Base-by-base conservation (phyloP, 30 jellyfish, hydroid and myxozoan species). In the Nemopilema nomurai region DNA sequence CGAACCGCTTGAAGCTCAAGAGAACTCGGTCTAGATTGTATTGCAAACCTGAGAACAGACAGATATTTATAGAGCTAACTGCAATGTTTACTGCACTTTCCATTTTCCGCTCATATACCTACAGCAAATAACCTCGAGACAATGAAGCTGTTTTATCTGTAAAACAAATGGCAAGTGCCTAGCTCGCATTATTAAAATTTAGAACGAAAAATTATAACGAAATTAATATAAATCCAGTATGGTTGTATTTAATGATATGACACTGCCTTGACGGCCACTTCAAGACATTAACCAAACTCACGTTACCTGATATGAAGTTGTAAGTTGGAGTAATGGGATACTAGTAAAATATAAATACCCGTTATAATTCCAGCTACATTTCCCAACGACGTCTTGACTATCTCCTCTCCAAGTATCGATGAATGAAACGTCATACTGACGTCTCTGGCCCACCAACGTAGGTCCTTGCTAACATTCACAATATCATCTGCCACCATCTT, bases 401-500 rank as follows among this genome's bases (percentile, higher is more conserved):
- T 74, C 53, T 72, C 77, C 20, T 89, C 93, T n/a, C 78, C 51
- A 50, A 67, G 22, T 20, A 90, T 83, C 18, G 97, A 79, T 41
- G 90, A 76, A 57, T 85, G 62, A 74, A 90, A 90, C 0, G 95
- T 76, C 65, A 66, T 72, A 68, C 49, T 77, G 1, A 73, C 23
- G 31, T 90, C 95, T 50, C 64, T 77, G 3, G 90, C 97, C 97
- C 97, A 90, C 97, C 97, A 90, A 51, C 53, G 87, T 22, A 90
- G 79, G 22, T 79, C 49, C 26, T 74, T 74, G 77, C 92, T 78
- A 24, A 81, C 71, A 21, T 77, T 67, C 27, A 91, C 62, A 67
- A 91, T 91, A 0, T 62, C 84, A 32, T 66, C 86, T 0, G 96
- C 91, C 0, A 85, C 90, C 69, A 62, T 81, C 33, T 80, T 30